Evolutionary conservation across 2,888 invertebrate species (phyloP).

Genomic region (Morpho achilles): DNA sequence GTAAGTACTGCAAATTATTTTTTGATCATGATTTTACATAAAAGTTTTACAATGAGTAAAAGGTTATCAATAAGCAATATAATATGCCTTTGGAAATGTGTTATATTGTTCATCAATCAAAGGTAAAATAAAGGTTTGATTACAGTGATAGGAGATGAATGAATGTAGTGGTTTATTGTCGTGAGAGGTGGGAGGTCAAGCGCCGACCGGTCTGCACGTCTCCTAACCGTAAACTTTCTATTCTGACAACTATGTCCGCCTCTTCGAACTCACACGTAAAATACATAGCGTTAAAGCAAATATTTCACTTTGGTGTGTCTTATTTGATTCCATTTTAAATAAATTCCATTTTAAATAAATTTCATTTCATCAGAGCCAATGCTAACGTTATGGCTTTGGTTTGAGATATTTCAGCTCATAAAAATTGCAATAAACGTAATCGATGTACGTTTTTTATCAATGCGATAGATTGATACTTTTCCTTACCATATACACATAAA

Average conservation of each 20-base stretch:
- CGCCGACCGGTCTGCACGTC: conserved; percentile 49
- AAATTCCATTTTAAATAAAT: not conserved
- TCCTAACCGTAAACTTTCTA: conserved; percentile 59
- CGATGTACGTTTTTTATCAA: too few relatives aligned
- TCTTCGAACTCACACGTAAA: conserved; percentile 24
- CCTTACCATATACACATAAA: too few relatives aligned
- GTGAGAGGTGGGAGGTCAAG: conserved; percentile 50
- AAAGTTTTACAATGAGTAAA: not conserved
- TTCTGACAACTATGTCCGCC: conserved; percentile 52
- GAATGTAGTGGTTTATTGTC: conserved; percentile 18
- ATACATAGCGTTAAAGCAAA: conserved; percentile 25
- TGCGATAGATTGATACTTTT: too few relatives aligned
- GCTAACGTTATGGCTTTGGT: too few relatives aligned
- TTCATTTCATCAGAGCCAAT: too few relatives aligned
- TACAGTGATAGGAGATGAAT: conserved; percentile 20
- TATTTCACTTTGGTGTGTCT: conserved; percentile 22
- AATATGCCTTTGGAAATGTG: too few relatives aligned
- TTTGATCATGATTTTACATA: too few relatives aligned
- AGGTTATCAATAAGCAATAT: not conserved
- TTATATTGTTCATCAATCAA: conserved; percentile 2
- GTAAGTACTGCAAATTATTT: too few relatives aligned
- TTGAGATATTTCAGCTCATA: too few relatives aligned
- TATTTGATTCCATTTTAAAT: conserved; percentile 15
- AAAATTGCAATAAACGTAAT: too few relatives aligned
- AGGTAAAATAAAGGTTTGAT: conserved; percentile 10